Evolutionary conservation across 2,888 invertebrate species (phyloP), one percentile per base, ranked within the genome.

Genomic region (Apamea epomidion): DNA sequence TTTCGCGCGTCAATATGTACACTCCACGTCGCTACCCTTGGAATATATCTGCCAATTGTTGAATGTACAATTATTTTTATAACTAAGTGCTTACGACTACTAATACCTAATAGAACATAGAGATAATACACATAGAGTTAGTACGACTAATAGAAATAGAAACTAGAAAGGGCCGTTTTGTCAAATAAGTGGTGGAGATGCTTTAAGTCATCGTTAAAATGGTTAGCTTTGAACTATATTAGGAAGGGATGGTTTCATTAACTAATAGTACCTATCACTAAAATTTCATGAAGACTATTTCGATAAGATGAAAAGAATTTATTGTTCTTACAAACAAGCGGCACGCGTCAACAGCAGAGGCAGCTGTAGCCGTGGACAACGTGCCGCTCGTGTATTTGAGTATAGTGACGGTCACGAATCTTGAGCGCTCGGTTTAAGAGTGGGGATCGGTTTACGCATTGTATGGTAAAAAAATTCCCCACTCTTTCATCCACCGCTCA

Each of bases 1-100:
- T 79, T 42, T 45, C 37, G 80, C 80, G 71, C 71, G 70, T 80
- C 80, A 70, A n/a, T 80, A 79, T 79, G 42, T 79, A 79, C 80
- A 79, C 29, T 70, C 25, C 10, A 79, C 60, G 70, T 62, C 60
- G 79, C 78, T 69, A 79, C 18, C 3, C 69, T 78, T 42, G 48
- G 0, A 69, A 51, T 29, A 78, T 54, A 78, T 25, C 37, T 60
- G 45, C 42, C 60, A 29, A 29, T 60, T 51, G 1, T 80, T 79
- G 5, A 72, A 80, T 80, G 79, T 79, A 64, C 45, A 71, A 37
- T 62, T 45, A 54, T 54, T 12, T 10, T 54, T 32, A 51, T 51
- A 69, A 21, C 12, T n/a, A 25, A 3, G n/a, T 21, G 25, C 48
- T 29, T 69, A 29, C 7, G 2, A 29, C 21, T 78, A 67, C n/a